Percentiles rank a stretch among this genome's conserved stretches.
Conservation (phyloP, 1,140 invertebrate genomes). For the Drosophila lini region DNA sequence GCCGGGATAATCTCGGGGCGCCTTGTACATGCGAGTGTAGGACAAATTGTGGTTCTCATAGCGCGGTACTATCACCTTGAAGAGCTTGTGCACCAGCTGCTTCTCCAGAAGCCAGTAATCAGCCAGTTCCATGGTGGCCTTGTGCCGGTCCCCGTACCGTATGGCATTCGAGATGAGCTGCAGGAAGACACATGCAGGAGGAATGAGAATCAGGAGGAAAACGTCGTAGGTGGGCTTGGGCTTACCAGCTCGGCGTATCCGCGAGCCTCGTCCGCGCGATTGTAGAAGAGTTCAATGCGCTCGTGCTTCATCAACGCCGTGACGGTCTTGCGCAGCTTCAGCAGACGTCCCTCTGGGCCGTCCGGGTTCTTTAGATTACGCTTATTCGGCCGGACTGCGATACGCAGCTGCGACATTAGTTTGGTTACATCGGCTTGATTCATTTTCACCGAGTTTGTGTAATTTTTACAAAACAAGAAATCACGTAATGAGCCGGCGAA, state of each 20-base stretch:
- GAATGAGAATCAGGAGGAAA: neutral
- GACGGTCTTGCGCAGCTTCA: constrained; percentile 91
- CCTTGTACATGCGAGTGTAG: constrained; percentile 90
- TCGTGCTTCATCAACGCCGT: constrained; percentile 95
- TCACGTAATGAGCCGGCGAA: constrained; percentile 64
- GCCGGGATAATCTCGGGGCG: constrained; percentile 88
- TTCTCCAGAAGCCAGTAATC: constrained; percentile 96
- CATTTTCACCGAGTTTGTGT: constrained; percentile 85
- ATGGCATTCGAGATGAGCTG: constrained; percentile 96
- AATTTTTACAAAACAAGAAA: constrained; percentile 19
- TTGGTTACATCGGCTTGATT: constrained; percentile 91
- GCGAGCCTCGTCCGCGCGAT: constrained; percentile 92
- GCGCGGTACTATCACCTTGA: constrained; percentile 95
- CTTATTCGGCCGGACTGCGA: constrained; percentile 86
- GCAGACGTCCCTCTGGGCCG: constrained; percentile 91
- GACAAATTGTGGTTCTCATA: constrained; percentile 89
- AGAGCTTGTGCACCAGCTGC: constrained; percentile 95
- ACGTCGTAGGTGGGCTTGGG: too few species aligned
- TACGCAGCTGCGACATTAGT: constrained; percentile 90
- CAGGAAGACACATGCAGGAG: neutral
- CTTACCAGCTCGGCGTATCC: constrained; percentile 94
- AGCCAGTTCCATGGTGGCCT: constrained; percentile 94
- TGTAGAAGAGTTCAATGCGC: constrained; percentile 92
- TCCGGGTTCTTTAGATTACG: constrained; percentile 88
- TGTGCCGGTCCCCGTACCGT: constrained; percentile 92